A percentile compares a stretch with the other conserved stretches of the same genome.
phyloP scores from a whole-genome alignment of 2,888 invertebrate genomes.

The Camponotus fellah region DNA sequence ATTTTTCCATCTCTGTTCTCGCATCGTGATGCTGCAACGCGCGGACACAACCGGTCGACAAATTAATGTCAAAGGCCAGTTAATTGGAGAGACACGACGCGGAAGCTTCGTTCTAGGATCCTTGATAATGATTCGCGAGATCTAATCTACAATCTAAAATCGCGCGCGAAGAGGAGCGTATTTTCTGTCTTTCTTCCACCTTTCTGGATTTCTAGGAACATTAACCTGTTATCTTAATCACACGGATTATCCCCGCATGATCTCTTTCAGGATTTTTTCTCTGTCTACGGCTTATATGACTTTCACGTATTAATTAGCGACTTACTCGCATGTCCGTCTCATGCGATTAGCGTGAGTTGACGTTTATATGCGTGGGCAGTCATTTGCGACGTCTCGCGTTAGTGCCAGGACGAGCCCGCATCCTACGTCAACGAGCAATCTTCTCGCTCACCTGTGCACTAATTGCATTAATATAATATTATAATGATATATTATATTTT shows the following conservation, averaged over 20 bases:
- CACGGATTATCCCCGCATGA: conserved; percentile 68
- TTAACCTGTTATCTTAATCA: conserved; percentile 72
- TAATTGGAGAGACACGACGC: conserved; percentile 67
- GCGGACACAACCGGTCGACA: conserved; percentile 69
- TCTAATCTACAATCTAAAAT: conserved; percentile 66
- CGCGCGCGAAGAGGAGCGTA: conserved; percentile 14
- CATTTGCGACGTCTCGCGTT: conserved; percentile 54
- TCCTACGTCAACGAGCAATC: conserved; percentile 9
- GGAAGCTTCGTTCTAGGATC: conserved; percentile 64
- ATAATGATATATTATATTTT: too few relatives aligned
- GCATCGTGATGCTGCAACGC: conserved; percentile 59
- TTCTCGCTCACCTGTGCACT: neutral
- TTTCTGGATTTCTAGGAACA: conserved; percentile 57
- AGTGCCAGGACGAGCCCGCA: conserved; percentile 9
- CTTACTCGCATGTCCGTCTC: conserved; percentile 61
- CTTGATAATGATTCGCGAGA: conserved; percentile 65
- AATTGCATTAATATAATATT: neutral
- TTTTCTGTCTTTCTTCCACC: conserved; percentile 38
- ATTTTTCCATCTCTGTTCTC: conserved; percentile 44
- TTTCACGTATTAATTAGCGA: conserved; percentile 81
- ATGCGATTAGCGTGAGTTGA: conserved; percentile 47
- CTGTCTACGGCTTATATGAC: conserved; percentile 76
- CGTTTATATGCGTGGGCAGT: conserved; percentile 67
- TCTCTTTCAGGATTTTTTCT: conserved; percentile 56
- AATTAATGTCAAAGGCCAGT: conserved; percentile 77